Base-by-base conservation (phyloP, 37 sponge, comb jelly and placozoan species). In the Mnemiopsis leidyi region DNA sequence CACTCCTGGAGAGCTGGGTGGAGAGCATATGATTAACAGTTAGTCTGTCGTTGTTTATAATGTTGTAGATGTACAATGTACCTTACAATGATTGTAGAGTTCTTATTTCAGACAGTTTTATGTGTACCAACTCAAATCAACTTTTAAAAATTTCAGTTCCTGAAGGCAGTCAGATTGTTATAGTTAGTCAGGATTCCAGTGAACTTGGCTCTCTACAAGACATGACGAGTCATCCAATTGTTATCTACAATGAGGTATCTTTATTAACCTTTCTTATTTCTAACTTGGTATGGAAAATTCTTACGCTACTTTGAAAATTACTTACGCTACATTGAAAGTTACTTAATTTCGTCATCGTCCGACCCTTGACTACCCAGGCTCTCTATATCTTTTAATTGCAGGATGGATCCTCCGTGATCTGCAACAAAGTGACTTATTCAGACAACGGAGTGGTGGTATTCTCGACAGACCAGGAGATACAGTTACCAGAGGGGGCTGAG, bases 401-500 rank as follows among this genome's bases (percentile, higher is more conserved):
- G 90, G 90, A 85, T 23, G 90, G 90, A 0, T 85, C 90, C 24
- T 40, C 61, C 3, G 90, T 85, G 48, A 85, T 85, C 26, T 85
- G 90, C 39, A 85, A 85, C 90, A 85, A 85, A 40, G 90, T 85
- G 0, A 85, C 90, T 29, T 85, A 85, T 61, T 85, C 90, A 23
- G 90, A 85, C 29, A 85, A 85, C 48, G 90, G 90, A 40, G 90
- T 85, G 90, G 90, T 85, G 33, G 90, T 85, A n/a, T 85, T 85
- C 48, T 85, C 90, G n/a, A 85, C 90, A 21, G 90, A 85, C 90
- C 90, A 85, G 90, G 90, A 85, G 1, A 40, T 85, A 1, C 90
- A 85, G 61, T 26, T 85, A 39, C 90, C 90, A n/a, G 90, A 85
- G 90, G 90, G 90, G 0, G 90, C 36, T 16, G 90, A 85, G 23